phyloP scores from a whole-genome alignment of 2,797 vertebrate species.

The Aeoliscus strigatus region DNA sequence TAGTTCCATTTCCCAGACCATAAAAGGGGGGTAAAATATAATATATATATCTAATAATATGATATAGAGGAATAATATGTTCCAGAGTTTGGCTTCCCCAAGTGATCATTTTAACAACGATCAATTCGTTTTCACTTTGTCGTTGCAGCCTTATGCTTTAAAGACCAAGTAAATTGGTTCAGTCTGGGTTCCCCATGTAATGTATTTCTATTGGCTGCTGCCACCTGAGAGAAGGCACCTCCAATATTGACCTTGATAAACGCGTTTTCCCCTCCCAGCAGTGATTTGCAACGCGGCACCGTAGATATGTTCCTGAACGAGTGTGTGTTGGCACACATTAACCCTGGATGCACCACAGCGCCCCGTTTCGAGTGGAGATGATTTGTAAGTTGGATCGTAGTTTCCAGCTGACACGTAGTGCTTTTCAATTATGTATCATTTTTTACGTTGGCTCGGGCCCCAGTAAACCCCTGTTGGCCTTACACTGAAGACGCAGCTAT shows the following conservation, averaged over 20 bases:
- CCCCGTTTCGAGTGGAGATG: constrained; percentile 7
- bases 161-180: constrained; percentile 21
- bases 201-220: constrained; percentile 26
- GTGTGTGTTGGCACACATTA: background rate
- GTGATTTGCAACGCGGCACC: background rate
- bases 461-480: constrained; percentile 38
- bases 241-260: constrained; percentile 30
- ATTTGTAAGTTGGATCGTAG: constrained; percentile 11
- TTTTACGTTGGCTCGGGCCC: constrained; percentile 23
- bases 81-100: no score
- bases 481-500: constrained; percentile 42
- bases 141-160: constrained; percentile 8
- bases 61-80: no score
- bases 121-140: no score
- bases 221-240: constrained; percentile 16
- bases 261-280: constrained; percentile 8
- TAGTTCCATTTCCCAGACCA: no score
- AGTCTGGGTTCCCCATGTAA: constrained; percentile 20
- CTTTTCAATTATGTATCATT: constrained; percentile 29
- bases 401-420: constrained; percentile 7
- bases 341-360: no score
- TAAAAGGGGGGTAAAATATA: no score
- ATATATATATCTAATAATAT: no score
- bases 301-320: no score
- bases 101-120: no score